Evolutionary conservation across 2,797 vertebrate species (phyloP).

Genomic region (Ceryle rudis): DNA sequence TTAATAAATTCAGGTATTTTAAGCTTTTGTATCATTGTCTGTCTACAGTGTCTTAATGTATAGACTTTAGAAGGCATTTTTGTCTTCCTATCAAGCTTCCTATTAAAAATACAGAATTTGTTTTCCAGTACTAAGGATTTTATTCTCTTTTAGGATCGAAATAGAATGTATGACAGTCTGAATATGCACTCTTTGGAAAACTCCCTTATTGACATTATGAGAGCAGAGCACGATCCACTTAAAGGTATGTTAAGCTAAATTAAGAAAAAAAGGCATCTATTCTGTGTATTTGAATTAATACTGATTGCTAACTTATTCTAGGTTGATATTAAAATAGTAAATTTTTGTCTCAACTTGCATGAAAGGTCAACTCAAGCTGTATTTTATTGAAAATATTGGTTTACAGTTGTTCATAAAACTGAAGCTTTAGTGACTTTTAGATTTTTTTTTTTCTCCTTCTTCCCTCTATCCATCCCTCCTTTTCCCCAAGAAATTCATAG

Average conservation of each 20-base stretch:
- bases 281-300: constrained; percentile 43
- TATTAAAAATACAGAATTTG: constrained; percentile 18
- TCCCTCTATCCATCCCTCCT: not conserved
- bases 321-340: not conserved
- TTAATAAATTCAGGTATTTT: not conserved
- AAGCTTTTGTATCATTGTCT: not conserved
- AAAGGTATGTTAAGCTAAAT: constrained; percentile 87
- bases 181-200: constrained; percentile 99
- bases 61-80: not conserved
- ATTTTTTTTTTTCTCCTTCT: not conserved
- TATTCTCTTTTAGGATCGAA: constrained; percentile 90
- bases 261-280: constrained; percentile 50
- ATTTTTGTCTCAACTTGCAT: not conserved
- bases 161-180: constrained; percentile 97
- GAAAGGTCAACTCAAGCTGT: not conserved
- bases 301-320: constrained; percentile 3
- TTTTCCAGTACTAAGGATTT: constrained; percentile 58
- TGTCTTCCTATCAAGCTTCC: constrained; percentile 18
- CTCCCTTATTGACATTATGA: constrained; percentile 99
- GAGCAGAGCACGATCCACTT: constrained; percentile 97
- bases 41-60: not conserved
- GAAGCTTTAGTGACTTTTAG: not conserved
- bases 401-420: not conserved
- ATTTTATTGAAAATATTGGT: not conserved
- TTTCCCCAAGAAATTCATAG: not conserved